Evolutionary conservation across 2,888 invertebrate genomes (phyloP).

Genomic region (Alentia gelatinosa): DNA sequence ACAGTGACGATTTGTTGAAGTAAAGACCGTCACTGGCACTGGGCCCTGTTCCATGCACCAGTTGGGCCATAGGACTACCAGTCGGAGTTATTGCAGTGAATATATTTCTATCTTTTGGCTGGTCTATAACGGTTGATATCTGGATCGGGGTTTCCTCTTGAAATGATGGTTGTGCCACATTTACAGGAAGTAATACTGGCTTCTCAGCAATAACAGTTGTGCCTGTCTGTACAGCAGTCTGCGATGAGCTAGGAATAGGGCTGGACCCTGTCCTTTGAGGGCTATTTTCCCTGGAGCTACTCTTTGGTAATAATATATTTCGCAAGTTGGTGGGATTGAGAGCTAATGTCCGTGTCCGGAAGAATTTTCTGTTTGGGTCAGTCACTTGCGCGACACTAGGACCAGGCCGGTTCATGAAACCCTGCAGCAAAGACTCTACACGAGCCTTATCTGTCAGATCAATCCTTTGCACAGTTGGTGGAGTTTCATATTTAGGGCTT

Average conservation of each 20-base stretch:
- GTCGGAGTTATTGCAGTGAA: conserved; percentile 42
- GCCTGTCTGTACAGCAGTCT: neutral
- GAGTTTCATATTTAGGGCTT: neutral
- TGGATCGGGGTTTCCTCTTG: neutral
- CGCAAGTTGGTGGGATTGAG: neutral
- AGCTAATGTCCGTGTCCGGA: neutral
- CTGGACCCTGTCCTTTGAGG: neutral
- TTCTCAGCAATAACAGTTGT: neutral
- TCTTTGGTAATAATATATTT: neutral
- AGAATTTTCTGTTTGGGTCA: conserved; percentile 21
- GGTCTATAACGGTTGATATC: neutral
- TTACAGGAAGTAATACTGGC: neutral
- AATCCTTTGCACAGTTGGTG: neutral
- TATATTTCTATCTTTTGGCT: neutral
- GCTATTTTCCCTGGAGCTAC: neutral
- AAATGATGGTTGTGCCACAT: neutral
- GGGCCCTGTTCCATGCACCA: neutral
- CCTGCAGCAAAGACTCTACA: neutral
- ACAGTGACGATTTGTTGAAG: neutral
- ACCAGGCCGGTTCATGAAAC: neutral
- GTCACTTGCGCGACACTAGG: neutral
- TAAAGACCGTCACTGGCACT: neutral
- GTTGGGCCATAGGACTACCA: conserved; percentile 12
- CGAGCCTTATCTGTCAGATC: neutral
- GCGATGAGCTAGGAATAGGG: neutral